Percentiles rank a stretch among this genome's conserved stretches.
phyloP scores from a whole-genome alignment of 37 sponge, comb jelly and placozoan species.

The Eunapius fragilis region DNA sequence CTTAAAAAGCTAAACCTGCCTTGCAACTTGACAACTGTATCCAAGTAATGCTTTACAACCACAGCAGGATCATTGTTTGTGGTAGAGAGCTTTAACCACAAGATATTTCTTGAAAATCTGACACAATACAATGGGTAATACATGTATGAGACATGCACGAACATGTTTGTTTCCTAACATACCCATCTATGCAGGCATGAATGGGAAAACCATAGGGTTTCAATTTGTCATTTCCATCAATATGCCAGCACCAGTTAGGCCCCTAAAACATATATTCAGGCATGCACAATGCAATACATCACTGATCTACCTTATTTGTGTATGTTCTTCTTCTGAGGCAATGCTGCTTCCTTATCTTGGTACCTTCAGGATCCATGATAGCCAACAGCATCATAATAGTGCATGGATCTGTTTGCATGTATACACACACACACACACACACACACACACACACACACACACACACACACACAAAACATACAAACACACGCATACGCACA shows the following conservation, averaged over 20 bases:
- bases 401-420: not conserved
- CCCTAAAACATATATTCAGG: not conserved
- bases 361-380: conserved; percentile 29
- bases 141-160: not conserved
- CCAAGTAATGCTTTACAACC: conserved; percentile 28
- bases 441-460: too few species aligned
- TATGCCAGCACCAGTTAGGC: conserved; percentile 24
- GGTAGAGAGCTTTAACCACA: conserved; percentile 39
- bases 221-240: conserved; percentile 36
- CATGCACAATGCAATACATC: not conserved
- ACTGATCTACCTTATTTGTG: conserved; percentile 19
- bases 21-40: conserved; percentile 23
- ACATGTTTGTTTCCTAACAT: not conserved
- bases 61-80: conserved; percentile 46
- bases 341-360: not conserved
- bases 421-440: too few species aligned
- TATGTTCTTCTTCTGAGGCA: conserved; percentile 24
- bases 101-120: conserved; percentile 52
- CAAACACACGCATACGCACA: too few species aligned
- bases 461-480: too few species aligned
- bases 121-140: not conserved
- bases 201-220: conserved; percentile 16
- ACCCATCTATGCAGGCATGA: conserved; percentile 53
- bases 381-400: conserved; percentile 38
- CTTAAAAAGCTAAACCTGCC: not conserved